Conservation (phyloP, 2,113 vertebrate genomes). For the Leucoraja erinaceus region DNA sequence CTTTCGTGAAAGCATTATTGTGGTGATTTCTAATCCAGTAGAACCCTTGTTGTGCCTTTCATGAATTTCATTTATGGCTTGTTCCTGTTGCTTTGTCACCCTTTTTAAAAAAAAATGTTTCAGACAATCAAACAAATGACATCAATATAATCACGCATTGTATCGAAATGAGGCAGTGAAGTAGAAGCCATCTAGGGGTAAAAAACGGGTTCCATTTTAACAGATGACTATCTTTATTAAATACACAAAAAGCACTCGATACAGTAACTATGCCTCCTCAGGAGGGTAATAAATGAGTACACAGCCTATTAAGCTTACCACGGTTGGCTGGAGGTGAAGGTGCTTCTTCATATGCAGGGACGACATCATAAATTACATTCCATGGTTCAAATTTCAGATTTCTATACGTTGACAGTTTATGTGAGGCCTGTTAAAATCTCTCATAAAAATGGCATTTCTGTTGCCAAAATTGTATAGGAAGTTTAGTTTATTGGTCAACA, state of each 20-base stretch:
- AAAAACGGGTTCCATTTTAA: too few species aligned
- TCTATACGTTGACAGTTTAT: neutral
- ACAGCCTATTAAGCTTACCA: neutral
- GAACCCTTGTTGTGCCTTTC: neutral
- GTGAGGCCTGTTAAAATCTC: neutral
- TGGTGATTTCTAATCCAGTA: neutral
- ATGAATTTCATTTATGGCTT: neutral
- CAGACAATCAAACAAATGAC: neutral
- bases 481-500: neutral
- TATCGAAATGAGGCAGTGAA: neutral
- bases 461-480: neutral
- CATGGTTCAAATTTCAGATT: neutral
- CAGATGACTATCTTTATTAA: too few species aligned
- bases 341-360: neutral
- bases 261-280: too few species aligned
- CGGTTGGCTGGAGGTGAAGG: neutral
- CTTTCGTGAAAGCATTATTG: neutral
- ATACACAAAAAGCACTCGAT: too few species aligned
- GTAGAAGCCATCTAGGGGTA: neutral
- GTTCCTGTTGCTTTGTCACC: neutral
- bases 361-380: neutral
- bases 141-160: neutral
- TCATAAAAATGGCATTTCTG: neutral
- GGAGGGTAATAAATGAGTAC: too few species aligned
- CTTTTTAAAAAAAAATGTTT: neutral